These are phyloP conservation scores for Chymomyza amoena DNA, from an alignment of 2,888 invertebrate genomes.

Conservation along the genomic window DNA sequence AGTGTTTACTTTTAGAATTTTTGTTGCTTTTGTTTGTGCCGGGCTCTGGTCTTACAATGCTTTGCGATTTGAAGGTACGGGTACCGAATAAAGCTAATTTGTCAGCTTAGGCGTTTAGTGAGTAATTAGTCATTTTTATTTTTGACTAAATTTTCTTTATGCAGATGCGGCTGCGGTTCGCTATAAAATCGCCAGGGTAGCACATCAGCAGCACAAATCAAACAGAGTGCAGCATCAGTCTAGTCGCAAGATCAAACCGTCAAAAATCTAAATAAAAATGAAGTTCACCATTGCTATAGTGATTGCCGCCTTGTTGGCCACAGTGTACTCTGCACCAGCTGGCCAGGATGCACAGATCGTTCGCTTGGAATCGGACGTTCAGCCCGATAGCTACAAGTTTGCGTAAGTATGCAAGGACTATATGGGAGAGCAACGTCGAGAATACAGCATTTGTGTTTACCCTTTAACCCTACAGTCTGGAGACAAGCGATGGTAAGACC, in stretches of 20 bases:
- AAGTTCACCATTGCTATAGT: constrained; percentile 66
- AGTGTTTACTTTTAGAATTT: constrained; percentile 46
- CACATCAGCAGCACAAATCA: constrained; percentile 52
- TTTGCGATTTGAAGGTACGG: constrained; percentile 26
- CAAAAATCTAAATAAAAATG: constrained; percentile 51
- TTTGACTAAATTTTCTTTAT: constrained; percentile 17
- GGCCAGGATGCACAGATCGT: constrained; percentile 62
- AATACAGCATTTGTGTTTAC: constrained; percentile 25
- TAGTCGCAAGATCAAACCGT: constrained; percentile 35
- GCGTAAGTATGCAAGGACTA: constrained; percentile 77
- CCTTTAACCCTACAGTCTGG: constrained; percentile 79
- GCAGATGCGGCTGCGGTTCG: constrained; percentile 46
- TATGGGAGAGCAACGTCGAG: neutral
- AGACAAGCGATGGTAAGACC: constrained; percentile 83
- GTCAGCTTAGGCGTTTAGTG: constrained; percentile 48
- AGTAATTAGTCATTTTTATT: constrained; percentile 70
- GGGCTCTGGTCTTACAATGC: constrained; percentile 20
- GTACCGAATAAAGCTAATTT: constrained; percentile 54
- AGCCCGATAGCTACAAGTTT: constrained; percentile 81
- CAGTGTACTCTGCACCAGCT: constrained; percentile 70
- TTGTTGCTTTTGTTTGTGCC: constrained; percentile 28
- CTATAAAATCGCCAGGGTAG: constrained; percentile 54
- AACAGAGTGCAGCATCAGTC: constrained; percentile 38
- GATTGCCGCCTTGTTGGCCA: constrained; percentile 69
- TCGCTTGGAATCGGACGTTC: constrained; percentile 80